Conservation (phyloP, 2,888 invertebrate genomes). For the Horisme vitalbata region DNA sequence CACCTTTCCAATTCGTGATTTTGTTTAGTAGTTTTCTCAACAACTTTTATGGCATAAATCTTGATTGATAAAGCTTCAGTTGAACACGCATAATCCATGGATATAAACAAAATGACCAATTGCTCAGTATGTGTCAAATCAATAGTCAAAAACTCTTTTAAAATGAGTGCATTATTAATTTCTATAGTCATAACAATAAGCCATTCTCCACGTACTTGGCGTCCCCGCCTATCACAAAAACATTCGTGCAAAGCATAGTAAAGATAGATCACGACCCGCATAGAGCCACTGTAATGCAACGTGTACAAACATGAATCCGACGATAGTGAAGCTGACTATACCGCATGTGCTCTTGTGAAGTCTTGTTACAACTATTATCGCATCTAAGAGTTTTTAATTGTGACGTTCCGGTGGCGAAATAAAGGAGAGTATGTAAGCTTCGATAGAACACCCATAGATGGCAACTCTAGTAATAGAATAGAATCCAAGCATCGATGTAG, state of each 20-base stretch:
- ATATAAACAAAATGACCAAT: too few species aligned
- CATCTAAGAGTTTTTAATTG: conserved; percentile 13
- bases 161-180: too few species aligned
- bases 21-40: too few species aligned
- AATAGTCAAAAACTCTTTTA: too few species aligned
- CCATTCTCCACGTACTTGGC: conserved; percentile 22
- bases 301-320: conserved; percentile 48
- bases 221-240: conserved; percentile 34
- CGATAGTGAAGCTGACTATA: conserved; percentile 53
- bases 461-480: conserved; percentile 15
- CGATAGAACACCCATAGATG: conserved; percentile 13
- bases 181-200: conserved; percentile 14
- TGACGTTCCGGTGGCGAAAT: conserved; percentile 28
- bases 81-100: too few species aligned
- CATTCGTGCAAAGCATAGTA: conserved; percentile 54
- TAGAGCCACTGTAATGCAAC: conserved; percentile 50
- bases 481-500: conserved; percentile 12
- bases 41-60: too few species aligned
- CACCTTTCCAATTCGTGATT: too few species aligned
- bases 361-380: conserved; percentile 14
- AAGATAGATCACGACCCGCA: conserved; percentile 66
- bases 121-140: too few species aligned
- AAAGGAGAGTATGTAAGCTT: conserved; percentile 9
- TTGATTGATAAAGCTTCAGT: too few species aligned
- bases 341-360: conserved; percentile 36